Evolutionary conservation across 2,888 invertebrate genomes (phyloP).

Genomic region (Morpho deidamia): DNA sequence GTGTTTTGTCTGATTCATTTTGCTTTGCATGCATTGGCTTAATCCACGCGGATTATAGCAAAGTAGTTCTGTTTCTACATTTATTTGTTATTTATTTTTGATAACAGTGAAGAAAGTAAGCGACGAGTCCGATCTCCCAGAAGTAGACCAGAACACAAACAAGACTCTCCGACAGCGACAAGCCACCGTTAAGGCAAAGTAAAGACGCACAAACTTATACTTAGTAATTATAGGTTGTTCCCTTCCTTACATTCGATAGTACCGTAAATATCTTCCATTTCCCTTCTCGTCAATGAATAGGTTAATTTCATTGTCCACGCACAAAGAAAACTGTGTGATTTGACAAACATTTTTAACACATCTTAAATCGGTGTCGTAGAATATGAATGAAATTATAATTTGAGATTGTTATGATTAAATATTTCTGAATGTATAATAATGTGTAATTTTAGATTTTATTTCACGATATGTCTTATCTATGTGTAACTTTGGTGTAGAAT

Average conservation of each 20-base stretch:
- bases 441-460: conserved; percentile 6
- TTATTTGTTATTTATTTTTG: conserved; percentile 28
- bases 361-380: conserved; percentile 1
- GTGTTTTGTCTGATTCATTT: too few species aligned
- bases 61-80: too few species aligned
- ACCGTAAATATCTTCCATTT: conserved; percentile 17
- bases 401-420: conserved; percentile 22
- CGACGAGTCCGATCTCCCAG: conserved; percentile 93
- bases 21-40: too few species aligned
- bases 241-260: conserved; percentile 38
- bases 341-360: background rate
- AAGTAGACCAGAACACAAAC: conserved; percentile 94
- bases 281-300: conserved; percentile 7
- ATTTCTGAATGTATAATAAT: conserved; percentile 19
- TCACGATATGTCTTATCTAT: background rate
- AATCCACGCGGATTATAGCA: too few species aligned
- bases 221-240: conserved; percentile 39
- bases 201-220: conserved; percentile 34
- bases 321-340: conserved; percentile 16
- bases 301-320: conserved; percentile 18
- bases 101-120: conserved; percentile 81
- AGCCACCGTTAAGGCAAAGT: conserved; percentile 77
- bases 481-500: conserved; percentile 26
- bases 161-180: conserved; percentile 82
- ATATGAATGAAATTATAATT: conserved; percentile 19